Percentiles rank a stretch among this genome's conserved stretches.
These are phyloP conservation scores for Carcharodon carcharias DNA, from an alignment of 2,797 vertebrate species.

Conservation along the genomic window DNA sequence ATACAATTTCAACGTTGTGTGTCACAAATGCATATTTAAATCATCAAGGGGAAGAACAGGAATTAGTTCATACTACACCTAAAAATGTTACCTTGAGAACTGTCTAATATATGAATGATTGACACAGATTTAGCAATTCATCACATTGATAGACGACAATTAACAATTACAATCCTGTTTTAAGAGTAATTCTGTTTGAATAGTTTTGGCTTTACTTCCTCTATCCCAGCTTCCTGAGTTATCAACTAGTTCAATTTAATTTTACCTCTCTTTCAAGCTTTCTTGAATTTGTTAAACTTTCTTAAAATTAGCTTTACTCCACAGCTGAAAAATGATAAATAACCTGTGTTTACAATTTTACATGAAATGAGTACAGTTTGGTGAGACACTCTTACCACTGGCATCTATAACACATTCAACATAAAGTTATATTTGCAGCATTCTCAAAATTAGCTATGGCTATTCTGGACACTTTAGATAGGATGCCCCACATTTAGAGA, in stretches of 20 bases:
- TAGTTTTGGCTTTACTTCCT: not conserved
- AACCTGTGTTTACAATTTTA: not conserved
- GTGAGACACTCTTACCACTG: not conserved
- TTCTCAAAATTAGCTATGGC: not conserved
- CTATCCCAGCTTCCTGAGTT: not conserved
- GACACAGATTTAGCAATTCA: not conserved
- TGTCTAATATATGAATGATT: not conserved
- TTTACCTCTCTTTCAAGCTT: not conserved
- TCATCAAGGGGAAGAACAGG: not conserved
- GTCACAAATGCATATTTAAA: not conserved
- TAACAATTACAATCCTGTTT: not conserved
- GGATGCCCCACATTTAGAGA: not conserved
- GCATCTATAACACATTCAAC: not conserved
- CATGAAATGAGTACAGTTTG: not conserved
- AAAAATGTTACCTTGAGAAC: not conserved
- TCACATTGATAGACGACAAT: not conserved
- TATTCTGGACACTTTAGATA: not conserved
- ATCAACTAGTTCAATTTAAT: not conserved
- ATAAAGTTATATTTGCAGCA: not conserved
- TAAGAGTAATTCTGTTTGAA: not conserved
- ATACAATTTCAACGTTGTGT: not conserved
- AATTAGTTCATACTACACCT: not conserved
- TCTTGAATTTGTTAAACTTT: not conserved
- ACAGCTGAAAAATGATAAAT: not conserved
- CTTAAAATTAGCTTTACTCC: not conserved